A percentile compares a stretch with the other conserved stretches of the same genome.
These are phyloP conservation scores for Tetramorium simillimum DNA, from an alignment of 1,140 invertebrate genomes.

Conservation along the genomic window DNA sequence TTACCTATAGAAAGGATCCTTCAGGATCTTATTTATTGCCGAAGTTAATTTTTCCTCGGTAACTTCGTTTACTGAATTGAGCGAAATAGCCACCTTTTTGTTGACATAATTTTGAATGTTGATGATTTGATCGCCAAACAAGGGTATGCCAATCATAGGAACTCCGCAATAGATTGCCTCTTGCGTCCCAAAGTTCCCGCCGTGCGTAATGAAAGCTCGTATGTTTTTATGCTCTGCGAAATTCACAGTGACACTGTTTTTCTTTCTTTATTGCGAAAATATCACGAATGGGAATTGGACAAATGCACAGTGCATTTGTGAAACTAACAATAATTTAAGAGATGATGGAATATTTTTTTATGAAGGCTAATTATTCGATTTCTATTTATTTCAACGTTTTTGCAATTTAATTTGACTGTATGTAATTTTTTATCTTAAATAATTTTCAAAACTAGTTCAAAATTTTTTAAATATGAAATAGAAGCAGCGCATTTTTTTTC, in stretches of 20 bases:
- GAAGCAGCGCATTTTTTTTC: no score
- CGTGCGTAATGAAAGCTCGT: conserved; percentile 85
- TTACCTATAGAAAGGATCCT: conserved; percentile 78
- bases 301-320: neutral
- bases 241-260: neutral
- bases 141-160: conserved; percentile 84
- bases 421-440: neutral
- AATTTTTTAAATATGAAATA: neutral
- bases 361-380: neutral
- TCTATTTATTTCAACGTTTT: neutral
- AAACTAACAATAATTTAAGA: neutral
- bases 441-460: neutral
- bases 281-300: neutral
- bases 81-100: conserved; percentile 64
- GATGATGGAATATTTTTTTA: neutral
- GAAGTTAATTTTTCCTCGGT: conserved; percentile 76
- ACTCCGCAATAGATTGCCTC: conserved; percentile 84
- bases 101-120: conserved; percentile 76
- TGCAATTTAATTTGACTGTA: neutral
- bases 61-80: conserved; percentile 64
- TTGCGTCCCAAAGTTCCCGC: conserved; percentile 83
- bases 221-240: conserved; percentile 80
- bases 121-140: conserved; percentile 84
- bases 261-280: neutral
- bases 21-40: conserved; percentile 76